Conservation (phyloP, 2,113 vertebrate species). For the Clarias batrachus region DNA sequence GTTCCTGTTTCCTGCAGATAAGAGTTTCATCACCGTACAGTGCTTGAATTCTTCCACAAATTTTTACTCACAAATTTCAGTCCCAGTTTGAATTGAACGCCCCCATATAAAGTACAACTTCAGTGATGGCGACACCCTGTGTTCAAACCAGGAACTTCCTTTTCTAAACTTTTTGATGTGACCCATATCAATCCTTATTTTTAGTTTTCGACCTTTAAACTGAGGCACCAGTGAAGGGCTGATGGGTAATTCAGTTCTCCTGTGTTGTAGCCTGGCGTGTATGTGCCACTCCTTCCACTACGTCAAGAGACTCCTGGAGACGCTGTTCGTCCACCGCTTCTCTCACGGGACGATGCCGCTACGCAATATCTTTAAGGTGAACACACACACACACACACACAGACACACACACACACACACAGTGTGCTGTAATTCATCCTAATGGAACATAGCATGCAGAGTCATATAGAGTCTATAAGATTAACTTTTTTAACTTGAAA, state of each 20-base stretch:
- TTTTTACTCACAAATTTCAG: too few relatives aligned
- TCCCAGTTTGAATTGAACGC: too few relatives aligned
- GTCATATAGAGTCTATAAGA: background rate
- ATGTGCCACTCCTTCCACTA: constrained; percentile 93
- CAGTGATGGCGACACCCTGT: background rate
- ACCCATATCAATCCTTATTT: background rate
- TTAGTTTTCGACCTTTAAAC: background rate
- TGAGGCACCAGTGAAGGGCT: background rate
- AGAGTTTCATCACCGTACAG: too few relatives aligned
- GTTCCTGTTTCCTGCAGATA: too few relatives aligned
- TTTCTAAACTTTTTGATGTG: background rate
- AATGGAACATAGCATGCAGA: background rate
- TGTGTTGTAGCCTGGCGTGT: constrained; percentile 79
- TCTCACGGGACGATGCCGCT: constrained; percentile 91
- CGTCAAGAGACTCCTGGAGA: constrained; percentile 87
- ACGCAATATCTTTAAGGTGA: constrained; percentile 91
- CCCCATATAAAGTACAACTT: too few relatives aligned
- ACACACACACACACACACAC: background rate
- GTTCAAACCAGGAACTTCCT: background rate
- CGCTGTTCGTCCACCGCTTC: constrained; percentile 89
- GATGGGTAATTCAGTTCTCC: constrained; percentile 33
- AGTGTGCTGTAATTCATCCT: background rate
- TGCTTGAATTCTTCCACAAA: too few relatives aligned
- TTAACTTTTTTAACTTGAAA: background rate
- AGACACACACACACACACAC: background rate